A percentile compares a stretch with the other conserved stretches of the same genome.
Conservation (phyloP, 2,797 vertebrate species). For the Tachyglossus aculeatus region DNA sequence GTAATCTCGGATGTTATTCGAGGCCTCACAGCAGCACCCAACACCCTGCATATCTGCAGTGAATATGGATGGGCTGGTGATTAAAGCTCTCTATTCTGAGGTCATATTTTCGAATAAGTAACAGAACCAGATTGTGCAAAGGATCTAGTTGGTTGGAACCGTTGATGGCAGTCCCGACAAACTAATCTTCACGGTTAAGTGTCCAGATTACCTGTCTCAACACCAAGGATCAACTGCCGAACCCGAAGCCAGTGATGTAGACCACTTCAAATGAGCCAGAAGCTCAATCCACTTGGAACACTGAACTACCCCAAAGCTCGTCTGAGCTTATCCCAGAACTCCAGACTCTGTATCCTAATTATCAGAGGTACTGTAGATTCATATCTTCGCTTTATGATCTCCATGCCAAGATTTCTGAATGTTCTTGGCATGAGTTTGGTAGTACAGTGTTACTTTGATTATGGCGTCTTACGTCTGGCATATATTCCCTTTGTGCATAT, state of each 20-base stretch:
- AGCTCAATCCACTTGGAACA: background rate
- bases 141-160: too few relatives aligned
- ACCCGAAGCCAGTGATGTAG: background rate
- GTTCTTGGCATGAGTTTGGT: conserved; percentile 35
- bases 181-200: background rate
- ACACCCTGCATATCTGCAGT: too few relatives aligned
- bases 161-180: too few relatives aligned
- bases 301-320: background rate
- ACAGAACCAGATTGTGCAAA: too few relatives aligned
- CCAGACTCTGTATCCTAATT: conserved; percentile 15
- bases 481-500: conserved; percentile 54
- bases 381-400: background rate
- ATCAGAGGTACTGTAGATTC: background rate
- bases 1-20: too few relatives aligned
- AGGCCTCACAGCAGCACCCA: too few relatives aligned
- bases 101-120: too few relatives aligned
- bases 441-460: conserved; percentile 42
- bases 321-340: conserved; percentile 2
- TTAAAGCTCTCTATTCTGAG: too few relatives aligned
- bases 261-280: conserved; percentile 22
- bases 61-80: too few relatives aligned
- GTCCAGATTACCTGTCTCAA: background rate
- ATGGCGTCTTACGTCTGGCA: conserved; percentile 39
- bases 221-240: background rate
- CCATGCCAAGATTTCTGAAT: conserved; percentile 22